Conservation (phyloP, 1,140 invertebrate species). For the Orchesella cincta region DNA sequence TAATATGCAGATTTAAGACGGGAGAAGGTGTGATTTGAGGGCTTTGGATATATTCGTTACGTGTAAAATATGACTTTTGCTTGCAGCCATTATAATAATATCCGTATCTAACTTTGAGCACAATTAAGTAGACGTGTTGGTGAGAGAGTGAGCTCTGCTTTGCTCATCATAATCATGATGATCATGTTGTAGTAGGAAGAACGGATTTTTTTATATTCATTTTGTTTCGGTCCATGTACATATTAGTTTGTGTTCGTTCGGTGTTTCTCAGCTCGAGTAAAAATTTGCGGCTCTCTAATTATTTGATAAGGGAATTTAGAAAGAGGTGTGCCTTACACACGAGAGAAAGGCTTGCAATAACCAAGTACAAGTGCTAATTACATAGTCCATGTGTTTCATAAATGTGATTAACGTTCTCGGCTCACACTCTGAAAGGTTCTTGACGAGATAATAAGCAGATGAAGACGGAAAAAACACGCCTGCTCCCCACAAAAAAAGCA, state of each 20-base stretch:
- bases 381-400: conserved; percentile 48
- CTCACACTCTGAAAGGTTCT: conserved; percentile 30
- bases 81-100: background rate
- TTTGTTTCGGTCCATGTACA: background rate
- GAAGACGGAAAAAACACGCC: conserved; percentile 45
- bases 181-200: no score
- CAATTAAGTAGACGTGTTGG: background rate
- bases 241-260: background rate
- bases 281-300: conserved; percentile 41
- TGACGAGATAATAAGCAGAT: conserved; percentile 51
- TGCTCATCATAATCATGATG: background rate
- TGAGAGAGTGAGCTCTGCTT: background rate
- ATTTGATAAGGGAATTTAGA: conserved; percentile 45
- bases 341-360: conserved; percentile 40
- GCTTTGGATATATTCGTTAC: background rate
- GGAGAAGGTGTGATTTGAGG: background rate
- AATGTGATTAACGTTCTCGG: conserved; percentile 49
- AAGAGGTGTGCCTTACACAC: conserved; percentile 44
- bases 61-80: background rate
- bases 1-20: background rate
- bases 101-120: background rate
- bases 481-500: conserved; percentile 35
- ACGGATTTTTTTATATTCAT: no score
- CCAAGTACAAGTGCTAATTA: conserved; percentile 47
- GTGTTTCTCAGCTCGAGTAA: background rate